These are phyloP conservation scores for Xylota sylvarum DNA, from an alignment of 2,888 invertebrate genomes.

Conservation along the genomic window DNA sequence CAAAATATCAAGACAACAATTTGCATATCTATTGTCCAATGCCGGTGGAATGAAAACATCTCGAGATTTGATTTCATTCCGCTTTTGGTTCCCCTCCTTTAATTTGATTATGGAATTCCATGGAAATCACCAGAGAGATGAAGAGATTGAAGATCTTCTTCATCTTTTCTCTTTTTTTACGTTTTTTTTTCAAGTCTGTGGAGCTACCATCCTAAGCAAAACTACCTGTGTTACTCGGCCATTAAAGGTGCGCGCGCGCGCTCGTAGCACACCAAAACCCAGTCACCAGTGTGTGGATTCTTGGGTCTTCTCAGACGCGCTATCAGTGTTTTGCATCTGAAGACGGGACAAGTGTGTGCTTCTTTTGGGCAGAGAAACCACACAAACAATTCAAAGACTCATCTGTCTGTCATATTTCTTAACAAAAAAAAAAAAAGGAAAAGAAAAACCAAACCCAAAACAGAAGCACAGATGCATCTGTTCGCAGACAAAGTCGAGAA, in stretches of 20 bases:
- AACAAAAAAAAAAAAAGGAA: slow-evolving; percentile 18
- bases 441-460: slow-evolving; percentile 41
- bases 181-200: slow-evolving; percentile 4
- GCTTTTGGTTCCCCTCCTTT: slow-evolving; percentile 54
- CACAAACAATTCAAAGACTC: slow-evolving; percentile 69
- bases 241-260: slow-evolving; percentile 54
- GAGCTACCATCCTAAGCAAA: slow-evolving; percentile 36
- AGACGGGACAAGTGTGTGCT: slow-evolving; percentile 64
- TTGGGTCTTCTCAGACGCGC: slow-evolving; percentile 22
- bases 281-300: slow-evolving; percentile 32
- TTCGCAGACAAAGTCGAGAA: slow-evolving; percentile 69
- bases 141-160: slow-evolving; percentile 60
- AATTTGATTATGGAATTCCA: slow-evolving; percentile 72
- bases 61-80: slow-evolving; percentile 63
- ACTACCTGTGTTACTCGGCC: slow-evolving; percentile 74
- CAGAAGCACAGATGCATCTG: slow-evolving; percentile 72
- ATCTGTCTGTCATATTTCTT: slow-evolving; percentile 74
- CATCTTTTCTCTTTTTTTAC: slow-evolving; percentile 45
- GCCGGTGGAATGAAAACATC: slow-evolving; percentile 58
- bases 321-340: slow-evolving; percentile 72
- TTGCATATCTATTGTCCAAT: slow-evolving; percentile 73
- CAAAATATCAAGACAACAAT: slow-evolving; percentile 71
- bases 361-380: slow-evolving; percentile 60
- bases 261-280: slow-evolving; percentile 20
- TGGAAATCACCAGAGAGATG: slow-evolving; percentile 55